These are phyloP conservation scores for Plemyria rubiginata DNA, from an alignment of 2,888 invertebrate species.

Conservation along the genomic window DNA sequence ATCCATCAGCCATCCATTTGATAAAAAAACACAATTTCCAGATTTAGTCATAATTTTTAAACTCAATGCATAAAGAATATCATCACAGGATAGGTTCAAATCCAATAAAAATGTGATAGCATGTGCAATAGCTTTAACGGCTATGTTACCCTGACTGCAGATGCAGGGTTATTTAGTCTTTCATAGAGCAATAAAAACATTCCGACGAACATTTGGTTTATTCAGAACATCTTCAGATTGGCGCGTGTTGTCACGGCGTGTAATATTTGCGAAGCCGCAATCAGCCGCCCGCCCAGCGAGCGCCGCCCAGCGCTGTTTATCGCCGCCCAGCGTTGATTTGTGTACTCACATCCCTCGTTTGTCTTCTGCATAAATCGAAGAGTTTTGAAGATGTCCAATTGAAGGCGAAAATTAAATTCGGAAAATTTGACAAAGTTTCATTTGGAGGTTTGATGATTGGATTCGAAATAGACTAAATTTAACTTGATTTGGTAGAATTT, in stretches of 20 bases:
- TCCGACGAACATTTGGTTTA: slow-evolving; percentile 19
- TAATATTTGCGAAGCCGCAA: slow-evolving; percentile 37
- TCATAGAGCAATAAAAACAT: slow-evolving; percentile 8
- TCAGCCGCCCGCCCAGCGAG: slow-evolving; percentile 39
- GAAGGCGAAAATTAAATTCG: slow-evolving; percentile 13
- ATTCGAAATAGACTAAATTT: neutral
- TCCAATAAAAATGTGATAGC: too few species aligned
- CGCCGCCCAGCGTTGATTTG: slow-evolving; percentile 53
- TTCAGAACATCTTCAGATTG: slow-evolving; percentile 39
- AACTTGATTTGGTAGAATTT: neutral
- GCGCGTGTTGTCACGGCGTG: slow-evolving; percentile 37
- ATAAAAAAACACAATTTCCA: too few species aligned
- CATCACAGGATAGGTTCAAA: too few species aligned
- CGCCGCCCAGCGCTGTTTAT: slow-evolving; percentile 45
- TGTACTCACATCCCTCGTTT: slow-evolving; percentile 47
- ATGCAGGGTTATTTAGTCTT: neutral
- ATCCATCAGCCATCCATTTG: too few species aligned
- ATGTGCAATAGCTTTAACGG: neutral
- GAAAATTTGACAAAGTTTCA: slow-evolving; percentile 31
- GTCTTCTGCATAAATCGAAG: slow-evolving; percentile 46
- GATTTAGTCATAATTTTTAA: too few species aligned
- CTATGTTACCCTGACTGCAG: neutral
- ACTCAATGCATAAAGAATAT: too few species aligned
- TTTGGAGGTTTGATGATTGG: neutral
- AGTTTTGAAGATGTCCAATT: slow-evolving; percentile 33